phyloP scores from a whole-genome alignment of 1,140 invertebrate species.

The Cherax quadricarinatus region DNA sequence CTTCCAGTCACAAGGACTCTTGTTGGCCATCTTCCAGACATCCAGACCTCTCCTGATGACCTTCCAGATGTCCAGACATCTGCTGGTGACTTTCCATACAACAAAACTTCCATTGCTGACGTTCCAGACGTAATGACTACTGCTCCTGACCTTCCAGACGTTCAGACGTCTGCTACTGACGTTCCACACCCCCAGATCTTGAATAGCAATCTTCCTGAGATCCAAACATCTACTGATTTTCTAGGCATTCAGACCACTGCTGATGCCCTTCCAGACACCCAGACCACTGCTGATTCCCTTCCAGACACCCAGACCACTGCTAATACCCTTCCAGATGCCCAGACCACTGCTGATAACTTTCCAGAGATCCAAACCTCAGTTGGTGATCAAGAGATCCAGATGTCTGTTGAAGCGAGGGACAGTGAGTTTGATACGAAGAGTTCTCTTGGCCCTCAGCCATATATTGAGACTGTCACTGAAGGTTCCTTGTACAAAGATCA shows the following conservation, averaged over 20 bases:
- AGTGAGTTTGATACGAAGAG: background rate
- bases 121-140: background rate
- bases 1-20: background rate
- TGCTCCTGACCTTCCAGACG: background rate
- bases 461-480: background rate
- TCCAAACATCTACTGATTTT: background rate
- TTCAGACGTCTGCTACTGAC: background rate
- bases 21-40: background rate
- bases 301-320: background rate
- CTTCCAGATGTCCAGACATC: background rate
- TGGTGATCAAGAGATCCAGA: background rate
- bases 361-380: background rate
- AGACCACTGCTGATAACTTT: background rate
- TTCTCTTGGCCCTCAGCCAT: background rate
- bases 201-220: background rate
- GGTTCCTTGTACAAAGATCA: background rate
- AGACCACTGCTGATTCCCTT: background rate
- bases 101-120: background rate
- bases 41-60: background rate
- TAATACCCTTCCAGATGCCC: background rate
- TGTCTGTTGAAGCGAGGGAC: background rate
- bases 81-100: background rate
- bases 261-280: background rate
- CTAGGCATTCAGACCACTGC: background rate
- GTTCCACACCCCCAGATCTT: background rate